These are phyloP conservation scores for Polypterus senegalus DNA, from an alignment of 2,113 vertebrate species.

Conservation along the genomic window DNA sequence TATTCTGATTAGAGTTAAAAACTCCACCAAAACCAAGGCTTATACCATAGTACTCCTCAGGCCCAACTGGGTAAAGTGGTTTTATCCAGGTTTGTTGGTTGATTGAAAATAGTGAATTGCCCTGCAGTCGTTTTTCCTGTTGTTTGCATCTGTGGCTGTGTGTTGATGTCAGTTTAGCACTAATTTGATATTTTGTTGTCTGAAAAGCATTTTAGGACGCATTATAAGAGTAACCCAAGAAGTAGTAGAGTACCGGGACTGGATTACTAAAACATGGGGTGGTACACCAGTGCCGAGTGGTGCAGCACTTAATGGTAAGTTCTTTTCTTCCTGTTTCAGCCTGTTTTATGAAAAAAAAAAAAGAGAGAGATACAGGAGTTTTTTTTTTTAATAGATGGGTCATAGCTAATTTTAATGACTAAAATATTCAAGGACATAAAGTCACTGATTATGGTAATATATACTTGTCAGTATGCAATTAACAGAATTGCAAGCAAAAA, in stretches of 20 bases:
- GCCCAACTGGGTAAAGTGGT: too few relatives aligned
- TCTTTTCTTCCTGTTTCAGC: neutral
- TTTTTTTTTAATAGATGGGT: neutral
- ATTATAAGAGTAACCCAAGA: slow-evolving; percentile 93
- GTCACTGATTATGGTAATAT: too few relatives aligned
- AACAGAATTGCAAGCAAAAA: too few relatives aligned
- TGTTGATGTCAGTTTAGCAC: neutral
- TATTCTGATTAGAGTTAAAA: too few relatives aligned
- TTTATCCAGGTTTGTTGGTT: too few relatives aligned
- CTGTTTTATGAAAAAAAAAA: neutral
- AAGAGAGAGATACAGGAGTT: neutral
- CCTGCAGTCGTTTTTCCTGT: too few relatives aligned
- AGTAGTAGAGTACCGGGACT: slow-evolving; percentile 85
- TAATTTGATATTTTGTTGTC: neutral
- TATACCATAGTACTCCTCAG: too few relatives aligned
- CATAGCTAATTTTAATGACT: neutral
- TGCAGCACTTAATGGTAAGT: slow-evolving; percentile 66
- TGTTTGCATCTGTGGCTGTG: too few relatives aligned
- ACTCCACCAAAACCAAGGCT: too few relatives aligned
- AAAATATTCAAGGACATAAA: too few relatives aligned
- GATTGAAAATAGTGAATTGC: too few relatives aligned
- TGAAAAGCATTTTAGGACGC: slow-evolving; percentile 77
- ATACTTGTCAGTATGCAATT: too few relatives aligned
- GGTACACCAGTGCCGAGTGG: slow-evolving; percentile 63
- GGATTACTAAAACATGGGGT: slow-evolving; percentile 86